Conservation (phyloP, 1,140 invertebrate species). For the Drosophila elegans region DNA sequence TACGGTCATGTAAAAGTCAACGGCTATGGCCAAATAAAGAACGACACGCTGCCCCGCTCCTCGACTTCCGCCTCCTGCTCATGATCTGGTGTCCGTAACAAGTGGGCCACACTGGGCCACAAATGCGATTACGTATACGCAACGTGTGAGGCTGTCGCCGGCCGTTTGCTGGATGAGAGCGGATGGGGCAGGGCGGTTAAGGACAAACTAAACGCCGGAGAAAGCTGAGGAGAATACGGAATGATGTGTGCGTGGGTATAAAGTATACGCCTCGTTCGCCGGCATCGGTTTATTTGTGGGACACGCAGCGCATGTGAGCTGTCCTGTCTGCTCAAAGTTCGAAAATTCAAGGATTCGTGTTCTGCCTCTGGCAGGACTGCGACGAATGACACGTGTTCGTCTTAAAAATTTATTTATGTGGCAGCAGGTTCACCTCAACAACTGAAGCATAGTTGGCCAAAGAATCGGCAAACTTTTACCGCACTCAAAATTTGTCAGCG, state of each 20-base stretch:
- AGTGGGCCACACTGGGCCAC: slow-evolving; percentile 64
- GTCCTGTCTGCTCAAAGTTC: slow-evolving; percentile 20
- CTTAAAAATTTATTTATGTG: slow-evolving; percentile 49
- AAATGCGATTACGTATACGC: slow-evolving; percentile 77
- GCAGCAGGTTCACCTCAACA: slow-evolving; percentile 29
- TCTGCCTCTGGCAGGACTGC: slow-evolving; percentile 1
- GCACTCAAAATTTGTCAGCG: slow-evolving; percentile 29
- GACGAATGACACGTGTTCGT: slow-evolving; percentile 38
- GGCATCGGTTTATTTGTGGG: slow-evolving; percentile 29
- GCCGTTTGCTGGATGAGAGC: slow-evolving; percentile 18
- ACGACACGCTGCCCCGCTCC: slow-evolving; percentile 23
- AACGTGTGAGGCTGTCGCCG: slow-evolving; percentile 49
- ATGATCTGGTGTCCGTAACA: slow-evolving; percentile 51
- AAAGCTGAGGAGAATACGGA: slow-evolving; percentile 38
- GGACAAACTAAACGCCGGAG: slow-evolving; percentile 37
- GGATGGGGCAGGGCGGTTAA: background rate
- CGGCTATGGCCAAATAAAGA: slow-evolving; percentile 66
- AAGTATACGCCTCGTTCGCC: slow-evolving; percentile 10
- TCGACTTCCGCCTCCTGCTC: background rate
- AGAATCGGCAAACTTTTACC: slow-evolving; percentile 29
- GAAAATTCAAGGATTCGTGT: slow-evolving; percentile 8
- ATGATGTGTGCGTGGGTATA: slow-evolving; percentile 47
- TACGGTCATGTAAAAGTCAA: slow-evolving; percentile 71
- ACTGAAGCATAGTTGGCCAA: slow-evolving; percentile 23
- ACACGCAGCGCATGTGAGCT: slow-evolving; percentile 26